Percentiles rank a stretch among this genome's conserved stretches.
Evolutionary conservation across 1,140 invertebrate species (phyloP).

Genomic region (Leptinotarsa defecta): DNA sequence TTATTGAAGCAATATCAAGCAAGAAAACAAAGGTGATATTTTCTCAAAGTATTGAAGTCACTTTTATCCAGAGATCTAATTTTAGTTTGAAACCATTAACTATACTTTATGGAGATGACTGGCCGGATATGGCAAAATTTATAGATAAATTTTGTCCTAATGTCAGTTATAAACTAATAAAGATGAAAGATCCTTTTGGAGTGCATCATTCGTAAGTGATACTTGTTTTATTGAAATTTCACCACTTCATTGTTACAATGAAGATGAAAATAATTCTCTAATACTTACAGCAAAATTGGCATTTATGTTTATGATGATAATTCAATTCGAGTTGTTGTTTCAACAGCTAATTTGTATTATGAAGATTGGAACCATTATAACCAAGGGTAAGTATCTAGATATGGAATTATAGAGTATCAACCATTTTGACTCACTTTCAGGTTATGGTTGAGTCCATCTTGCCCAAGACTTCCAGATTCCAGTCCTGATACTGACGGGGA

Average conservation of each 20-base stretch:
- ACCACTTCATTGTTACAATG: too few relatives aligned
- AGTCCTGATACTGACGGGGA: constrained; percentile 70
- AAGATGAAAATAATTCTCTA: neutral
- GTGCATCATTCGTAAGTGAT: constrained; percentile 82
- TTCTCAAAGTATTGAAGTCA: neutral
- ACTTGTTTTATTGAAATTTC: neutral
- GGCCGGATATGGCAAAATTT: constrained; percentile 63
- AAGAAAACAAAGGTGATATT: constrained; percentile 57
- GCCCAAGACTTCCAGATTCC: constrained; percentile 64
- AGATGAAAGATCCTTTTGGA: constrained; percentile 79
- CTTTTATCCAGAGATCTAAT: constrained; percentile 27
- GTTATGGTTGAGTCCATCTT: constrained; percentile 85
- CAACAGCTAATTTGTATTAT: constrained; percentile 89
- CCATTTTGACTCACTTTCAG: constrained; percentile 52
- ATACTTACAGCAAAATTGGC: constrained; percentile 79
- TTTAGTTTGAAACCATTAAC: constrained; percentile 71
- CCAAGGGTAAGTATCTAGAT: constrained; percentile 73
- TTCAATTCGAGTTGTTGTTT: constrained; percentile 83
- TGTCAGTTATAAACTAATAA: constrained; percentile 69
- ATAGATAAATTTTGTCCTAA: constrained; percentile 58
- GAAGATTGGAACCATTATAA: constrained; percentile 94
- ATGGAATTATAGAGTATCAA: neutral
- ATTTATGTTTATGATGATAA: constrained; percentile 81
- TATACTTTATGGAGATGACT: constrained; percentile 79
- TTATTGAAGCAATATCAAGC: constrained; percentile 79